Conservation (phyloP, 2,888 invertebrate species). For the Orthosia gracilis region DNA sequence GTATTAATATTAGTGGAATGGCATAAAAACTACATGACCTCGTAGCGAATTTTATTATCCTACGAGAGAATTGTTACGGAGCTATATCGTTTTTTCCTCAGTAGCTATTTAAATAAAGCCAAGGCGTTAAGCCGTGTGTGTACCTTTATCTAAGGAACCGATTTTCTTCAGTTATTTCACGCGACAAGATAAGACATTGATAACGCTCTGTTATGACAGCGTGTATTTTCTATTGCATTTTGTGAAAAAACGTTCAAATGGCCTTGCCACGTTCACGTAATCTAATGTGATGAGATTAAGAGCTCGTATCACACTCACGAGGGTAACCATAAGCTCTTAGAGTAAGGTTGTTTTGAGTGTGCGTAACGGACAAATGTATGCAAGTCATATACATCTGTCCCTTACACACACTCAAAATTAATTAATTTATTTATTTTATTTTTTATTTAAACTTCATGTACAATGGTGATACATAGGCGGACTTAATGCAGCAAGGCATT, state of each 20-base stretch:
- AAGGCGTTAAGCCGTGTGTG: constrained; percentile 28
- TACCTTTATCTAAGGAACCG: constrained; percentile 41
- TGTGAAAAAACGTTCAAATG: constrained; percentile 27
- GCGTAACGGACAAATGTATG: no score
- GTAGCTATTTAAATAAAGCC: constrained; percentile 25
- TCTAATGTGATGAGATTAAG: constrained; percentile 23
- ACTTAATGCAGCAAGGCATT: no score
- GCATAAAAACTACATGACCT: constrained; percentile 14
- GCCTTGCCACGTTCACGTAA: not conserved
- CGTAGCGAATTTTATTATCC: constrained; percentile 13
- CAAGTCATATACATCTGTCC: no score
- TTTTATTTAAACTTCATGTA: no score
- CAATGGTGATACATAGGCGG: no score
- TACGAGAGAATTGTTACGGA: not conserved
- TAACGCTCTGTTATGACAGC: constrained; percentile 36
- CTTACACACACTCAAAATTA: no score
- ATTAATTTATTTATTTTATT: no score
- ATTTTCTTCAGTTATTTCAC: constrained; percentile 50
- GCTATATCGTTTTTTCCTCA: constrained; percentile 3
- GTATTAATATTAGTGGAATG: constrained; percentile 25
- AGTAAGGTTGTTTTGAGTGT: no score
- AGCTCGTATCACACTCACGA: constrained; percentile 1
- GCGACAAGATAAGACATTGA: constrained; percentile 50
- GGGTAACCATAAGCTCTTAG: no score
- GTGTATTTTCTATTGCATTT: constrained; percentile 40